Evolutionary conservation across 2,113 vertebrate genomes (phyloP).

Genomic region (Scatophagus argus): DNA sequence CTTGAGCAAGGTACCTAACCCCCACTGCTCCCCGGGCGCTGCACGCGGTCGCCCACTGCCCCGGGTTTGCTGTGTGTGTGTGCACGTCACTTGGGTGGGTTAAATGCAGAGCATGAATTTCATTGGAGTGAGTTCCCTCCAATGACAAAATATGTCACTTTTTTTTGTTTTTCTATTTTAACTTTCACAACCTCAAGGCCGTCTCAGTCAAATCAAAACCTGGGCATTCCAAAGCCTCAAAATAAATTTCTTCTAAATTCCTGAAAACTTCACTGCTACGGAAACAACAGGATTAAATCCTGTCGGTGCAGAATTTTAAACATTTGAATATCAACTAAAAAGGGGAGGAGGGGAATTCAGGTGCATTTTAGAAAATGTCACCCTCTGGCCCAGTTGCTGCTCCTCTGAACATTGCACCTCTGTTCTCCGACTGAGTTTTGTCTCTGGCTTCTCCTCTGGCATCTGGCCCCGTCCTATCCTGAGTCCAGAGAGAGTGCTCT

Average conservation of each 20-base stretch:
- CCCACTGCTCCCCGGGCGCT: too few species aligned
- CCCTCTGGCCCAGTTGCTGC: not conserved
- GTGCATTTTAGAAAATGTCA: conserved; percentile 7
- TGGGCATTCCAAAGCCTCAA: not conserved
- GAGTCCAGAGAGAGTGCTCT: conserved; percentile 18
- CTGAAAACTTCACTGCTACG: not conserved
- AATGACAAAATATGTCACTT: conserved; percentile 12
- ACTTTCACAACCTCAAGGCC: conserved; percentile 8
- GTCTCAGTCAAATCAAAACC: conserved; percentile 15
- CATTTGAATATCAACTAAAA: not conserved
- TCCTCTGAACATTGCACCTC: not conserved
- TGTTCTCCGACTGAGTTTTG: not conserved
- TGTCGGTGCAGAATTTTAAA: not conserved
- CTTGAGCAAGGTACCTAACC: too few species aligned
- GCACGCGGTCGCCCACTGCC: too few species aligned
- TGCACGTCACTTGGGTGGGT: too few species aligned
- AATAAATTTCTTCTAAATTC: not conserved
- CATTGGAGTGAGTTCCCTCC: too few species aligned
- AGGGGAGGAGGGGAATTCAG: conserved; percentile 4
- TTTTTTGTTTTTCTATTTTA: not conserved
- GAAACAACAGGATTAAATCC: conserved; percentile 19
- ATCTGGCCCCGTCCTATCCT: conserved; percentile 22
- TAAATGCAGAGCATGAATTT: too few species aligned
- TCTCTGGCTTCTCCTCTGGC: conserved; percentile 14
- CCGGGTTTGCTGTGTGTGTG: too few species aligned